A percentile compares a stretch with the other conserved stretches of the same genome.
These are phyloP conservation scores for Scolopax mira DNA, from an alignment of 2,113 vertebrate species.

Conservation along the genomic window DNA sequence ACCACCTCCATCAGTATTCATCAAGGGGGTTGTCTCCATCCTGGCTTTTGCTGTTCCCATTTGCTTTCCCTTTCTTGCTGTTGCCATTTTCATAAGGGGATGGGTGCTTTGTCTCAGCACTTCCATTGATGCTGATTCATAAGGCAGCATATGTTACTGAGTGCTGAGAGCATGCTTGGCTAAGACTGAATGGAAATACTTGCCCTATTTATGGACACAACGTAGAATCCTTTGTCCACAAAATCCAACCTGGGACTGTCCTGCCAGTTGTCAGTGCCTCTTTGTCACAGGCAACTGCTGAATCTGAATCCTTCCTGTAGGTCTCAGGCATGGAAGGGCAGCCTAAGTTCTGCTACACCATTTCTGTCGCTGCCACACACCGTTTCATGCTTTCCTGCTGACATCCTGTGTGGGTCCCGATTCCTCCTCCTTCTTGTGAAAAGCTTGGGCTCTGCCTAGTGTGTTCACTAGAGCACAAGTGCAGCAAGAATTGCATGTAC, in stretches of 20 bases:
- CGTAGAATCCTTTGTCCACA: not conserved
- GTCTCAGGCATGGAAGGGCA: not conserved
- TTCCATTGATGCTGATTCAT: not conserved
- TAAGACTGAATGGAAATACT: not conserved
- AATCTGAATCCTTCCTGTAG: not conserved
- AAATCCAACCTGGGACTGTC: not conserved
- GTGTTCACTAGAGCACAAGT: not conserved
- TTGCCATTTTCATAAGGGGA: not conserved
- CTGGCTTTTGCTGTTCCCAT: not conserved
- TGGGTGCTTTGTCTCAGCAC: not conserved
- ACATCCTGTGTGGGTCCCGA: not conserved
- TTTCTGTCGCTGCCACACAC: not conserved
- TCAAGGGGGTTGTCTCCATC: not conserved
- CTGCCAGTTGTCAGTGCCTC: not conserved
- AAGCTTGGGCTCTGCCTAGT: not conserved
- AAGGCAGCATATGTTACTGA: not conserved
- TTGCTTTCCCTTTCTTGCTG: not conserved
- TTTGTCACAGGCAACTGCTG: not conserved
- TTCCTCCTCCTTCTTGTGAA: not conserved
- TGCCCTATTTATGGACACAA: not conserved
- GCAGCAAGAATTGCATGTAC: not conserved
- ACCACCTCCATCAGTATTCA: not conserved
- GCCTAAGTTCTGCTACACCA: not conserved
- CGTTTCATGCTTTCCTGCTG: not conserved
- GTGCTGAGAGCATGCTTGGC: not conserved